These are phyloP conservation scores for Euborellia annulipes DNA, from an alignment of 1,140 invertebrate species.

Conservation along the genomic window DNA sequence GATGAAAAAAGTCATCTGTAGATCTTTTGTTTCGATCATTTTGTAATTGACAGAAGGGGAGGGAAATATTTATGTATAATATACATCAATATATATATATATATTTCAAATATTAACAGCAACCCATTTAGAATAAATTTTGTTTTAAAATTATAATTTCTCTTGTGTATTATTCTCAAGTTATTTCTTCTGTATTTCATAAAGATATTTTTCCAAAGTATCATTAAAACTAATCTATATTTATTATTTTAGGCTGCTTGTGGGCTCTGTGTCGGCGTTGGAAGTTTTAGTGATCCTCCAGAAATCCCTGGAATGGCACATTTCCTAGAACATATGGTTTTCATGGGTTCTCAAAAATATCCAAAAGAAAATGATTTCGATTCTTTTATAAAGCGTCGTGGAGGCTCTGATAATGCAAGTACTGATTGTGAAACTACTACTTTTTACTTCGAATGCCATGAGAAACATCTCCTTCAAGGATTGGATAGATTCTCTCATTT, in stretches of 20 bases:
- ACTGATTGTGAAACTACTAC: conserved; percentile 73
- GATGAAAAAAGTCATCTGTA: no score
- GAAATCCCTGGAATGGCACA: conserved; percentile 79
- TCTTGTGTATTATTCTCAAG: background rate
- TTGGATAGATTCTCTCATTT: conserved; percentile 82
- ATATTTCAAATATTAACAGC: background rate
- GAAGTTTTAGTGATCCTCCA: conserved; percentile 52
- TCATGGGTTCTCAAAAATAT: conserved; percentile 80
- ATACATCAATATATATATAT: background rate
- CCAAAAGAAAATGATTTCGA: conserved; percentile 76
- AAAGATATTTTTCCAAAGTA: no score
- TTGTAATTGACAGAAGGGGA: no score
- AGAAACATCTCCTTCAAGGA: conserved; percentile 51
- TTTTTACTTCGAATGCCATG: conserved; percentile 77
- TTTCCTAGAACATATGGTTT: conserved; percentile 93
- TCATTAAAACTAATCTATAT: background rate
- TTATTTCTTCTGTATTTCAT: background rate
- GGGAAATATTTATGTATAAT: background rate
- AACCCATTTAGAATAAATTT: no score
- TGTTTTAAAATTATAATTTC: background rate
- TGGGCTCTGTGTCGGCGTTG: conserved; percentile 49
- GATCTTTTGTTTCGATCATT: no score
- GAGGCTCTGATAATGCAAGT: conserved; percentile 67
- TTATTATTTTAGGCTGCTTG: conserved; percentile 31
- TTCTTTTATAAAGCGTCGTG: conserved; percentile 57